These are phyloP conservation scores for Adelphocoris suturalis DNA, from an alignment of 2,888 invertebrate genomes.

Conservation along the genomic window DNA sequence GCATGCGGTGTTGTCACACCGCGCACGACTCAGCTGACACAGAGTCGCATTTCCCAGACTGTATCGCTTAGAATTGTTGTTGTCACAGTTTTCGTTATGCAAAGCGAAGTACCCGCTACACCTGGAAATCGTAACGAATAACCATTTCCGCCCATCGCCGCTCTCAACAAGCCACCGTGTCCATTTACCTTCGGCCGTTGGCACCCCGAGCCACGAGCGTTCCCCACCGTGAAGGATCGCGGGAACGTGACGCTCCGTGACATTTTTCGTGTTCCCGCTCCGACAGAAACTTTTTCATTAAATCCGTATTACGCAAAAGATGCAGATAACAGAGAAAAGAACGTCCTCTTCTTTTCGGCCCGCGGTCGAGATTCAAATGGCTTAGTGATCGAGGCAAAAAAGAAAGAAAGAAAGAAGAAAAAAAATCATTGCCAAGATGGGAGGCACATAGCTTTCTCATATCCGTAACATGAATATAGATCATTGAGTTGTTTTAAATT, in stretches of 20 bases:
- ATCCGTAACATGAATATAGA: too few relatives aligned
- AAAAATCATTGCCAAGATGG: too few relatives aligned
- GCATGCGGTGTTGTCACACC: too few relatives aligned
- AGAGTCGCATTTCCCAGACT: too few relatives aligned
- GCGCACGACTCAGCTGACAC: too few relatives aligned
- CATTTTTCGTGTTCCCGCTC: neutral
- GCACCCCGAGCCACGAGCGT: slow-evolving; percentile 10
- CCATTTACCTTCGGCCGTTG: neutral
- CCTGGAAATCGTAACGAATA: neutral
- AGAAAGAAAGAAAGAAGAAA: too few relatives aligned
- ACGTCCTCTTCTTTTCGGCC: neutral
- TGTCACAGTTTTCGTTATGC: neutral
- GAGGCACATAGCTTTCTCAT: too few relatives aligned
- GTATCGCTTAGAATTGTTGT: too few relatives aligned
- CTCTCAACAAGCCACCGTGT: slow-evolving; percentile 17
- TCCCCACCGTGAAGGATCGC: slow-evolving; percentile 27
- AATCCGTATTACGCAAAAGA: slow-evolving; percentile 11
- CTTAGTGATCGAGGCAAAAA: too few relatives aligned
- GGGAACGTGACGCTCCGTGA: slow-evolving; percentile 7
- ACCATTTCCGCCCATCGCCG: neutral
- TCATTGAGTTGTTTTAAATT: too few relatives aligned
- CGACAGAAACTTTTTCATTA: neutral
- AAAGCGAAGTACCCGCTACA: slow-evolving; percentile 17
- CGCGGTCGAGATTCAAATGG: neutral
- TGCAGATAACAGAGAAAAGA: neutral